Base-by-base conservation (phyloP, 2,888 invertebrate genomes). In the Notodonta dromedarius region DNA sequence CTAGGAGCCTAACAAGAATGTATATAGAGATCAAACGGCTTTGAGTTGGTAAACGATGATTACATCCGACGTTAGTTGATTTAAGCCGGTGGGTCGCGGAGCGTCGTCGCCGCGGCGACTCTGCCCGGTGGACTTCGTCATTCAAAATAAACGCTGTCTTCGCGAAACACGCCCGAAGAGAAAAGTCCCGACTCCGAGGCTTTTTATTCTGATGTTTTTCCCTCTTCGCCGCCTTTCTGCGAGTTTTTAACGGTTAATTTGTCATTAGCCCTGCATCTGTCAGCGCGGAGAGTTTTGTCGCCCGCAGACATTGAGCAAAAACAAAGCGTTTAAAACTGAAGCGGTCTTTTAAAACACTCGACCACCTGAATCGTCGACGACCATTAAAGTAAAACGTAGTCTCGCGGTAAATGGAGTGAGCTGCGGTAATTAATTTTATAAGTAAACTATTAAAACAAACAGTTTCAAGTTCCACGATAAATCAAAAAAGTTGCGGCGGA, bases 261-360 rank as follows among this genome's bases (percentile, higher is more conserved):
- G 88, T 90, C 88, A 87, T 89, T 87, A 89, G 86, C 82, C 83
- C 83, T 87, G 85, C 84, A 83, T 89, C 87, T 89, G 90, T 90
- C 88, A 87, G 82, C 88, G 76, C 71, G 69, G 65, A 74, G 71
- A 76, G 77, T 80, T 84, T 83, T 80, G 83, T 82, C 83, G 78
- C 80, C 78, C 67, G 73, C 78, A 78, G 77, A 72, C 72, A 69
- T 62, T 61, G 61, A 51, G 65, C 72, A 80, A 79, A 80, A 84
- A 82, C 78, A 78, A 82, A 79, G 74, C 77, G 73, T 67, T 69
- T 67, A 63, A 59, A 71, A 71, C 74, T 74, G 72, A 71, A 79
- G 78, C 73, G 66, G 73, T 67, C 73, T 74, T 70, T 67, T 51
- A 60, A 55, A 42, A 63, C 56, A 63, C 56, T 55, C 56, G 51